Evolutionary conservation across 2,113 vertebrate genomes (phyloP).

Genomic region (Passer domesticus): DNA sequence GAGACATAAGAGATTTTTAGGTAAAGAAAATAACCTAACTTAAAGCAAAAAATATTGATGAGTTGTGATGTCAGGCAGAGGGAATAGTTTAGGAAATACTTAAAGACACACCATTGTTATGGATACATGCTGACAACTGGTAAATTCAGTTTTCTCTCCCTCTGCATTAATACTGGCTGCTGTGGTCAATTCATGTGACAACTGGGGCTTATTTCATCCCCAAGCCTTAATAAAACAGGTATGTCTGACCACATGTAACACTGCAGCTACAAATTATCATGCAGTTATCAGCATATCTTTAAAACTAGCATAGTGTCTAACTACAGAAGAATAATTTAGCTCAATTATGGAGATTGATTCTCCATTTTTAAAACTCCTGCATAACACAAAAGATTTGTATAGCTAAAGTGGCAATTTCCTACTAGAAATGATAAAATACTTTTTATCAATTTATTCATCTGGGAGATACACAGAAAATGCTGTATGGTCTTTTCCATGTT

Average conservation of each 20-base stretch:
- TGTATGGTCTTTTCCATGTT: background rate
- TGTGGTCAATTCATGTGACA: background rate
- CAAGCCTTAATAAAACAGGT: background rate
- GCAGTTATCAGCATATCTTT: background rate
- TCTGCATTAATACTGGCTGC: background rate
- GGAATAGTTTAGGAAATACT: background rate
- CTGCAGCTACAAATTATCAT: background rate
- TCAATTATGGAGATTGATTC: background rate
- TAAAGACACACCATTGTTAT: background rate
- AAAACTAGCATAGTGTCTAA: background rate
- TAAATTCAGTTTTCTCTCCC: background rate
- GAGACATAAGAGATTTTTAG: background rate
- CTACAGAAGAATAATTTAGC: background rate
- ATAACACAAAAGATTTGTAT: background rate
- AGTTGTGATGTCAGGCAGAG: background rate
- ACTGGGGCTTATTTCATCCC: background rate
- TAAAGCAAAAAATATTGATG: background rate
- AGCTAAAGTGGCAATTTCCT: background rate
- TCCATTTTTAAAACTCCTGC: background rate
- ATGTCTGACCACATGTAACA: background rate
- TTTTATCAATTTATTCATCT: background rate
- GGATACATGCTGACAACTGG: background rate
- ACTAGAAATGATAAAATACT: background rate
- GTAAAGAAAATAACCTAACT: background rate
- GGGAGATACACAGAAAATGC: background rate